phyloP scores from a whole-genome alignment of 2,797 vertebrate species.

The Vespertilio murinus region DNA sequence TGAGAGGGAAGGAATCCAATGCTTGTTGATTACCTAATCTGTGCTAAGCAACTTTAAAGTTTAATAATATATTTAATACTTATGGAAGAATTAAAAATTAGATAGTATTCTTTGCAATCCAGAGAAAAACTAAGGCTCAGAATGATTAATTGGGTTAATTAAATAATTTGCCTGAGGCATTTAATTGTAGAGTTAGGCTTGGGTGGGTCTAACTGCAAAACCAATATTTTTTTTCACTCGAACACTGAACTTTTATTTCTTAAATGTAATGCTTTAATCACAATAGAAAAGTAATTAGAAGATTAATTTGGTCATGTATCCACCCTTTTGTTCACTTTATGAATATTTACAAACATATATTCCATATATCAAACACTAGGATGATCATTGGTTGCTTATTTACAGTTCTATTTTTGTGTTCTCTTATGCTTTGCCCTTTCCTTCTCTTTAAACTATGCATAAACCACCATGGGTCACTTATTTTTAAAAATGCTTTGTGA shows the following conservation, averaged over 20 bases:
- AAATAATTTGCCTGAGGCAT: not conserved
- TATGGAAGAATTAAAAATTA: not conserved
- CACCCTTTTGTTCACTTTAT: not conserved
- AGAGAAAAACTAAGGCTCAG: not conserved
- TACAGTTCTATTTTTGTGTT: not conserved
- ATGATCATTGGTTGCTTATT: not conserved
- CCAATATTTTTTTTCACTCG: not conserved
- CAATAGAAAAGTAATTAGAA: not conserved
- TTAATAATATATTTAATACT: constrained; percentile 17
- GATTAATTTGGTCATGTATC: not conserved
- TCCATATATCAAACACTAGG: not conserved
- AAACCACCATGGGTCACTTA: not conserved
- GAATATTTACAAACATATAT: constrained; percentile 2
- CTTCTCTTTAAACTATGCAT: not conserved
- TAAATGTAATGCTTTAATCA: constrained; percentile 7
- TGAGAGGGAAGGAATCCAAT: not conserved
- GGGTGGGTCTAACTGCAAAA: not conserved
- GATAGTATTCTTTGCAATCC: not conserved
- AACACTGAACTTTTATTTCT: not conserved
- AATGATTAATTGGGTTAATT: not conserved
- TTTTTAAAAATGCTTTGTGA: not conserved
- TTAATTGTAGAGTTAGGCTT: not conserved
- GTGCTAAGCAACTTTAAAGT: not conserved
- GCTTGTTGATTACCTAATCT: not conserved
- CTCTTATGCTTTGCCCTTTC: not conserved